Base-by-base conservation (phyloP, 2,113 vertebrate genomes). In the Bufo bufo region DNA sequence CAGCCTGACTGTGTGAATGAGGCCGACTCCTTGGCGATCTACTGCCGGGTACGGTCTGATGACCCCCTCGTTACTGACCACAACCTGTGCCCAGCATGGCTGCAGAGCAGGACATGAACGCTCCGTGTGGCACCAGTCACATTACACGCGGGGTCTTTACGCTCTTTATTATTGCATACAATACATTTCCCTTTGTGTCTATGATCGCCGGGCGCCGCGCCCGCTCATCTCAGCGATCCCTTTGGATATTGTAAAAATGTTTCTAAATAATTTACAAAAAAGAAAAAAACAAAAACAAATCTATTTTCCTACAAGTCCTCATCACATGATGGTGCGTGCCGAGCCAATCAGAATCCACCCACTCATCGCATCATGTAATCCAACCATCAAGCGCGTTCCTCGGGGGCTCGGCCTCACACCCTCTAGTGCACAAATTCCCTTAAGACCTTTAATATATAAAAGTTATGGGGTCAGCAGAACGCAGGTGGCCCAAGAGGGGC, bases 121-220 rank as follows among this genome's bases (percentile, higher is more conserved):
- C 33, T 33, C 33, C 33, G 33, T 33, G 33, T 0, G 33, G 33
- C 33, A 33, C 33, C 33, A 14, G 33, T 69, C 19, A 23, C 61
- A 20, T 3, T 0, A 66, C 81, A 69, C 81, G 4, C 5, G 4
- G 61, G 52, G 65, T 19, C 63, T 66, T 83, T 65, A 49, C 61
- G 52, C 63, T 61, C 63, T 83, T 83, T 83, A 83, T 83, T 83
- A 83, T 83, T 83, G 81, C 81, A 83, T 83, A 83, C 81, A 83
- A 83, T 83, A 83, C 81, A 83, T 83, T 83, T 83, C 58, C 61
- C 81, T 83, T 61, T 63, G 33, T 78, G 81, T 69, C 61, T 66
- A 66, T 69, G 20, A 63, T 63, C 12, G 9, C 77, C 12, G 20
- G 12, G 77, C 54, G 5, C 43, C 11, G 52, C 45, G 20, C 56